phyloP scores from a whole-genome alignment of 2,797 vertebrate genomes.

The Xiphophorus birchmanni region DNA sequence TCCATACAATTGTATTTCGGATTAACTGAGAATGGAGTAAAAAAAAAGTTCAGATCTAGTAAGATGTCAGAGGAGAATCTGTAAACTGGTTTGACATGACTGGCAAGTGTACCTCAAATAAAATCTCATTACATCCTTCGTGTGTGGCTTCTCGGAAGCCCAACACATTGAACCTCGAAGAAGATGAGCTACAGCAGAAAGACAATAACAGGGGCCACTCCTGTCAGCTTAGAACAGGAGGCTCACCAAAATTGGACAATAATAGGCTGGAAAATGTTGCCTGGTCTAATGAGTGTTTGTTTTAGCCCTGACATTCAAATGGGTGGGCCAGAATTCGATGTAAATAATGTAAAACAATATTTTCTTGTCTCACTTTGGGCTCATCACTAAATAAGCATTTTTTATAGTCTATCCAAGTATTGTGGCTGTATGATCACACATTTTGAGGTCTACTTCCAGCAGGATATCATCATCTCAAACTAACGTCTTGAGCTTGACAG shows the following conservation, averaged over 20 bases:
- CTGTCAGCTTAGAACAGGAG: neutral
- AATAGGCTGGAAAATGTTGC: too few relatives aligned
- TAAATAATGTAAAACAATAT: neutral
- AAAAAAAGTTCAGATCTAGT: neutral
- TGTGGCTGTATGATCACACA: neutral
- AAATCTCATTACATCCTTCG: neutral
- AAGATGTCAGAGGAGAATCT: neutral
- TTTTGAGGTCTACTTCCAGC: neutral
- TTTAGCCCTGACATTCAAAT: neutral
- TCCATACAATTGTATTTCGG: neutral
- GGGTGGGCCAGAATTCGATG: neutral
- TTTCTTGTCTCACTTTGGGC: neutral
- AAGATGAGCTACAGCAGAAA: neutral
- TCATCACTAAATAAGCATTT: neutral
- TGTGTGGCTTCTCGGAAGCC: neutral
- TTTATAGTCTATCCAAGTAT: neutral
- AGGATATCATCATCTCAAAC: neutral
- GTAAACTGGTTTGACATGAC: neutral
- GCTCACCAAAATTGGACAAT: too few relatives aligned
- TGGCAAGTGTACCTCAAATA: neutral
- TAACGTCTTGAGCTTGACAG: neutral
- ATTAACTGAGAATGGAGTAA: neutral
- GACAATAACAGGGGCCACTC: neutral
- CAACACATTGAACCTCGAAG: neutral
- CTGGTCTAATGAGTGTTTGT: neutral